Base-by-base conservation (phyloP, 2,113 vertebrate species). In the Octodon degus region DNA sequence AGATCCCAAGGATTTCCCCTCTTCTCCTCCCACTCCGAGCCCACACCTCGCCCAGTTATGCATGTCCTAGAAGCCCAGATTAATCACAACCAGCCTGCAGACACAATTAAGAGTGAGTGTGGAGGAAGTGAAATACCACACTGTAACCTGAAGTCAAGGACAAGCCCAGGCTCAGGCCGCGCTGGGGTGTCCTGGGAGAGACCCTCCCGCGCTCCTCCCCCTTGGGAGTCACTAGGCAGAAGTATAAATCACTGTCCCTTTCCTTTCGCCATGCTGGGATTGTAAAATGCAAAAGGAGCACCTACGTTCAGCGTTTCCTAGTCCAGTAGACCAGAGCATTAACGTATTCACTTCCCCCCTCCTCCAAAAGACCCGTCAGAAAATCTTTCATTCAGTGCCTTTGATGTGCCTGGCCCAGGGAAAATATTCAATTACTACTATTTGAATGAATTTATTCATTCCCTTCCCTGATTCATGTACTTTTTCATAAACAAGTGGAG, bases 181-280 rank as follows among this genome's bases (percentile, higher is more conserved):
- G 32, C 70, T 17, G 24, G 53, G 74, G 25, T 0, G 1, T 12
- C 65, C 93, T n/a, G 7, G 0, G n/a, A 7, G 37, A 34, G 6
- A 6, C 22, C n/a, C n/a, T 6, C 16, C 58, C 0, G 1, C 0
- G 1, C 53, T 1, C 12, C 17, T 34, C 24, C 20, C 30, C 12
- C 27, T n/a, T 0, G 11, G 1, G 5, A 37, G 7, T 2, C 58
- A 0, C 20, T 5, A 1, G 4, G 2, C 2, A 25, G 76, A n/a
- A 40, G 5, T 0, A n/a, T 17, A 77, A 77, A 27, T 12, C 50
- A 1, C 25, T 30, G 0, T 1, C 30, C 37, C 47, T 9, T 47
- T 32, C 12, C 0, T 8, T 5, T 84, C 9, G 19, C 47, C 27
- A 1, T 0, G 0, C 16, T 58, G 2, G 14, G 34, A 5, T 34